Conservation (phyloP, 2,113 vertebrate species). For the Chelonoidis abingdonii region DNA sequence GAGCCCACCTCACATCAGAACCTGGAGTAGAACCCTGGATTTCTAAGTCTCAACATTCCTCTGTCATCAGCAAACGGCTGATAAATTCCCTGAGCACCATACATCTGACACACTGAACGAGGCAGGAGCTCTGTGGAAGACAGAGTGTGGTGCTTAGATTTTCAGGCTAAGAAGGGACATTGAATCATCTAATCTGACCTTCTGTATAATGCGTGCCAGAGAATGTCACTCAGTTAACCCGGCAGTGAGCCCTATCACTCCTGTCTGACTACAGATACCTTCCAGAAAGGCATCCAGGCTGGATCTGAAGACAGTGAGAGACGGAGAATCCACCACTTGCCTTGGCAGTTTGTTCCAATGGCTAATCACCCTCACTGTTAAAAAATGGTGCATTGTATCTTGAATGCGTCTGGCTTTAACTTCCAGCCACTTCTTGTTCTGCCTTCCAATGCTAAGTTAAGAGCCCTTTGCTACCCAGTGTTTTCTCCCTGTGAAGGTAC, state of each 20-base stretch:
- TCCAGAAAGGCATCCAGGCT: background rate
- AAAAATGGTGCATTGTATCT: background rate
- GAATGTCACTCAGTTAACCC: background rate
- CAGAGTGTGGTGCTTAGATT: background rate
- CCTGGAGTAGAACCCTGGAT: fast-evolving
- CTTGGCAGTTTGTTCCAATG: background rate
- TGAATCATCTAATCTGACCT: background rate
- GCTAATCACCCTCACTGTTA: background rate
- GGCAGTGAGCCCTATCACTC: background rate
- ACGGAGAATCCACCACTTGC: background rate
- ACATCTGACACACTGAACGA: fast-evolving
- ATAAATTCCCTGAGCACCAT: background rate
- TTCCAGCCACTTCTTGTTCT: background rate
- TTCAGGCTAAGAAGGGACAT: background rate
- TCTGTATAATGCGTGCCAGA: background rate
- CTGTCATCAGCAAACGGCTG: background rate
- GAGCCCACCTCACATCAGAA: background rate
- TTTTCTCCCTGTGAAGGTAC: background rate
- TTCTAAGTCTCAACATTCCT: fast-evolving
- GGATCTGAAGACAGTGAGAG: background rate
- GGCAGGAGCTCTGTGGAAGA: background rate
- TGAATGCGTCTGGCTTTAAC: background rate
- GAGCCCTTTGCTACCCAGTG: background rate
- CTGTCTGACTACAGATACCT: background rate
- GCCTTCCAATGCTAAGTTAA: background rate